A percentile compares a stretch with the other conserved stretches of the same genome.
These are phyloP conservation scores for Ctenopoma kingsleyae DNA, from an alignment of 2,797 vertebrate genomes.

Conservation along the genomic window DNA sequence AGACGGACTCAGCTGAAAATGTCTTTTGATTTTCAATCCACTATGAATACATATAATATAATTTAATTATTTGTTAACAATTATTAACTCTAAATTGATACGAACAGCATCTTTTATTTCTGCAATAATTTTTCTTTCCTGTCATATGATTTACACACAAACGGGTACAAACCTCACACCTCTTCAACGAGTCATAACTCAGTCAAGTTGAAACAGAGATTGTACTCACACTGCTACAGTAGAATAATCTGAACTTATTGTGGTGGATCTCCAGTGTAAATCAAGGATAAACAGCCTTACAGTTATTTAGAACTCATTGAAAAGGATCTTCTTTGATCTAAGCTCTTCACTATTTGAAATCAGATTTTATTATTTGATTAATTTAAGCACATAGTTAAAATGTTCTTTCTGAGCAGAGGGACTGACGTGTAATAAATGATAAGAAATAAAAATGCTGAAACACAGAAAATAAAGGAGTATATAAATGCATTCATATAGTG, in stretches of 20 bases:
- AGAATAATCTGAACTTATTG: not conserved
- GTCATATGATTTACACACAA: not conserved
- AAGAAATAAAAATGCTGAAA: no score
- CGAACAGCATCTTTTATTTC: no score
- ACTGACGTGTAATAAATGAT: no score
- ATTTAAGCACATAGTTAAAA: no score
- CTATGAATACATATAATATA: not conserved
- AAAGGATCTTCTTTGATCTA: not conserved
- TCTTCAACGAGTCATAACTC: not conserved
- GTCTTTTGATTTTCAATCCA: not conserved
- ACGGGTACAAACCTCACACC: not conserved
- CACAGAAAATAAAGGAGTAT: not conserved
- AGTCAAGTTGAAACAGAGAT: not conserved
- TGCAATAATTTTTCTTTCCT: not conserved
- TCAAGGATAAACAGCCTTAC: not conserved
- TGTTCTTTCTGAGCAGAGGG: not conserved
- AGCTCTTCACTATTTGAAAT: not conserved
- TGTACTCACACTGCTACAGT: not conserved
- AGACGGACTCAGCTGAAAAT: slow-evolving; percentile 48
- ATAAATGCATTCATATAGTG: no score
- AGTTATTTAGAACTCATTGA: not conserved
- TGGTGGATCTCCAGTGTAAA: not conserved
- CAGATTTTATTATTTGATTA: not conserved
- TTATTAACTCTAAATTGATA: not conserved
- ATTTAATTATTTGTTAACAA: not conserved